These are phyloP conservation scores for Spilosoma lubricipeda DNA, from an alignment of 2,888 invertebrate genomes.

Conservation along the genomic window DNA sequence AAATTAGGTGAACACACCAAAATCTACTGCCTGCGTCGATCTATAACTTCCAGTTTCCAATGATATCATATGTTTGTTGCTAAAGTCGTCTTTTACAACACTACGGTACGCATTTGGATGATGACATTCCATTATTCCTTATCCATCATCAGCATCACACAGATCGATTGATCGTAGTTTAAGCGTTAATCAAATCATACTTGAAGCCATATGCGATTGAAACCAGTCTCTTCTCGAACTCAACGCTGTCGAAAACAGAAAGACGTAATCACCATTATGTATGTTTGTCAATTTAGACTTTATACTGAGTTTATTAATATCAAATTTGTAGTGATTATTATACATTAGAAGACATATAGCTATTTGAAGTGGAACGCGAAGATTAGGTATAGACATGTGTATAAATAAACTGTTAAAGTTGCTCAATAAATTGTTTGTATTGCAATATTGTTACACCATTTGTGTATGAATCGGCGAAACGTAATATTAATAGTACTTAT, in stretches of 20 bases:
- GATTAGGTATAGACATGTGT: not conserved
- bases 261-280: not conserved
- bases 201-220: not conserved
- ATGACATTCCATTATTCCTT: too few relatives aligned
- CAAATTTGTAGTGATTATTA: not conserved
- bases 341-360: not conserved
- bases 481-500: not conserved
- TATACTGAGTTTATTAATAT: too few relatives aligned
- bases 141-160: too few relatives aligned
- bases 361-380: not conserved
- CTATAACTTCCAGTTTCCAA: too few relatives aligned
- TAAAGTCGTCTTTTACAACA: too few relatives aligned
- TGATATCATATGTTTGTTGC: too few relatives aligned
- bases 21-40: too few relatives aligned
- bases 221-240: not conserved
- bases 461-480: not conserved
- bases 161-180: not conserved
- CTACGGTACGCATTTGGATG: too few relatives aligned
- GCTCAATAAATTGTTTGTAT: not conserved
- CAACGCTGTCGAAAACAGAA: not conserved
- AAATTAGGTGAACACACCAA: too few relatives aligned
- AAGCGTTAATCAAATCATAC: not conserved
- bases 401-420: not conserved
- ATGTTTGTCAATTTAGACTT: not conserved
- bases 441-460: constrained; percentile 1